phyloP scores from a whole-genome alignment of 2,797 vertebrate genomes.

The Carduelis carduelis region DNA sequence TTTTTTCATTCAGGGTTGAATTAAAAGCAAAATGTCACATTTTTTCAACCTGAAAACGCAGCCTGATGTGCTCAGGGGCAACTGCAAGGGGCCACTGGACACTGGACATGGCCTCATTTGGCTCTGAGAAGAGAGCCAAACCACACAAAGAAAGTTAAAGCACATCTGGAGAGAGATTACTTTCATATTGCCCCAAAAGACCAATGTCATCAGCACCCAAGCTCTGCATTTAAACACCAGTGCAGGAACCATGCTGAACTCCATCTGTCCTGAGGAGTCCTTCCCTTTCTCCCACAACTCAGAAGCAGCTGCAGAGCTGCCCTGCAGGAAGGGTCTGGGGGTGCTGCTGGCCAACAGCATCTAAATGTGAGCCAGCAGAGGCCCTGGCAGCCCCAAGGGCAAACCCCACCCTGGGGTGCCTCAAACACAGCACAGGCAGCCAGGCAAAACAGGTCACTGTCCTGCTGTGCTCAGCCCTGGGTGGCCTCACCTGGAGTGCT shows the following conservation, averaged over 20 bases:
- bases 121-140: not conserved
- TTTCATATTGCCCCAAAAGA: not conserved
- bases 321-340: not conserved
- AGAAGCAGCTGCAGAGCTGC: not conserved
- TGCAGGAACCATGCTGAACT: not conserved
- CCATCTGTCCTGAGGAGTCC: not conserved
- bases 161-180: not conserved
- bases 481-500: not conserved
- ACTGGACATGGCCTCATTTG: not conserved
- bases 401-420: not conserved
- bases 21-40: not conserved
- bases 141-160: not conserved
- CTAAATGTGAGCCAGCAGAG: not conserved
- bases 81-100: not conserved
- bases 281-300: not conserved
- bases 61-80: not conserved
- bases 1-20: not conserved
- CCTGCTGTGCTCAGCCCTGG: not conserved
- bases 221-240: not conserved
- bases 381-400: not conserved
- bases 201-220: not conserved
- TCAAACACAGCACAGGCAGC: not conserved
- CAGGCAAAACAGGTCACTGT: accelerated
- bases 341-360: not conserved
- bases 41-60: not conserved